Evolutionary conservation across 2,888 invertebrate species (phyloP), one percentile per base, ranked within the genome.

Genomic region (Harpalus rubripes): DNA sequence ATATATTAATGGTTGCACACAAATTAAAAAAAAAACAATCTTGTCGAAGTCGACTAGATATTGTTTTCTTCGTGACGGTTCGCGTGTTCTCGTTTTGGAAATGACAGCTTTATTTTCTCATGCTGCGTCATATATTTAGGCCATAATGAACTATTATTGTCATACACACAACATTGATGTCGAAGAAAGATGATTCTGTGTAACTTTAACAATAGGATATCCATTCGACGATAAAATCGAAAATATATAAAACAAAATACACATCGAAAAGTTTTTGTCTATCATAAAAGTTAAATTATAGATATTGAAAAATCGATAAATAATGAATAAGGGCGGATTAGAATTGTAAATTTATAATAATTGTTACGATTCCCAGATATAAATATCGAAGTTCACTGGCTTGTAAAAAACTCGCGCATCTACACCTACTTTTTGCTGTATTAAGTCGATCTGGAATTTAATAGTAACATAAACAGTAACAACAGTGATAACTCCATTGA

Each of bases 201-300:
- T 52, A 52, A 52, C 44, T 52, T 10, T 52, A 52, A 52, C 44
- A 52, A 52, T 52, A 52, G 44, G 44, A 52, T 52, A 52, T 52
- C 10, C 5, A 52, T 12, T 2, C 44, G 0, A 52, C 44, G 44
- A 10, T 52, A 52, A 52, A 52, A 12, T 3, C 2, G 44, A 12
- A 52, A 52, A 52, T 12, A 52, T 52, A 12, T 52, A 52, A 52
- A 12, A 52, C 2, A 0, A 52, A 2, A 52, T 12, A 52, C 32
- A 52, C 8, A 52, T 52, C 44, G 5, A 10, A 12, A 10, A 7
- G 44, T 10, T 52, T 32, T 32, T 1, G 32, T 32, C 32, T 3
- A 32, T 5, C 32, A 32, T 32, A 32, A 32, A 32, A 32, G 32
- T 32, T 32, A 32, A 32, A 32, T 32, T 32, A 32, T 5, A 32